These are phyloP conservation scores for Isichthys henryi DNA, from an alignment of 2,113 vertebrate genomes.

Conservation along the genomic window DNA sequence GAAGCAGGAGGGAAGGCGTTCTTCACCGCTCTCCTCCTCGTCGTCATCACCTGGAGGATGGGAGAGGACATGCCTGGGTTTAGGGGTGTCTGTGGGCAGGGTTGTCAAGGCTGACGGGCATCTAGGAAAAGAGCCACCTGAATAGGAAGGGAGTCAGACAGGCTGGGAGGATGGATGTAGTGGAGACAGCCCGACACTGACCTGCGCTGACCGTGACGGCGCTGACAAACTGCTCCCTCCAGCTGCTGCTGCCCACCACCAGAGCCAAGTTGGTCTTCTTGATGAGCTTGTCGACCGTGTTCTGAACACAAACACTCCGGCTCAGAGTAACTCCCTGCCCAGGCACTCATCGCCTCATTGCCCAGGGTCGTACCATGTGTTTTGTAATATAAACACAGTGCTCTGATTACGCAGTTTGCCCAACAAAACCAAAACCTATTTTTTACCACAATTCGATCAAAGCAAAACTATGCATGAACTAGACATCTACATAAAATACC, in stretches of 20 bases:
- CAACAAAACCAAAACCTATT: neutral
- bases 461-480: neutral
- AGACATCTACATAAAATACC: neutral
- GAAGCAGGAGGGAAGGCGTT: constrained; percentile 72
- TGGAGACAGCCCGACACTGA: constrained; percentile 23
- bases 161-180: neutral
- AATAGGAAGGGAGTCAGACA: neutral
- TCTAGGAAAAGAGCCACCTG: neutral
- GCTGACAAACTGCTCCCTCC: constrained; percentile 75
- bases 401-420: neutral
- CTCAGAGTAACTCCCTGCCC: neutral
- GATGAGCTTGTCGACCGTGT: constrained; percentile 72
- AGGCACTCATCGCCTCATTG: neutral
- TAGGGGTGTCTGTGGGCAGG: neutral
- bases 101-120: neutral
- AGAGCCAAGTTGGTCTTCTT: constrained; percentile 76
- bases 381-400: neutral
- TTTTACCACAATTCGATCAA: neutral
- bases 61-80: neutral
- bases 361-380: neutral
- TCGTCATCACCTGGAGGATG: constrained; percentile 63
- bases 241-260: constrained; percentile 75
- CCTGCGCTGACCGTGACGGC: constrained; percentile 74
- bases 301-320: constrained; percentile 49
- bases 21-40: constrained; percentile 71